These are phyloP conservation scores for Parazoanthus darwini DNA, from an alignment of 92 coral and sea anemone genomes.

Conservation along the genomic window DNA sequence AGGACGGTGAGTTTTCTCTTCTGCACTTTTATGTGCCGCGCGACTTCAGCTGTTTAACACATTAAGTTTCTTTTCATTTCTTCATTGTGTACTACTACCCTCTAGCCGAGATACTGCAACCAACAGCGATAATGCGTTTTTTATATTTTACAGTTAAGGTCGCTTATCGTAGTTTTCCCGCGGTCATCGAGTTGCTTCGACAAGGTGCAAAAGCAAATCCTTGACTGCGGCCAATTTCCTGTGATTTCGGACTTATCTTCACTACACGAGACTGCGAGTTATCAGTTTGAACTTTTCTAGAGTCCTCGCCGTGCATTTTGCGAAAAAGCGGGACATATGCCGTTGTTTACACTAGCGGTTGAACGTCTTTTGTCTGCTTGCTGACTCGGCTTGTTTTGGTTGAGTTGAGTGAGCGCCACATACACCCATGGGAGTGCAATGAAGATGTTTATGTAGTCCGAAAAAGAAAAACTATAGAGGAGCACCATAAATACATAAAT, in stretches of 20 bases:
- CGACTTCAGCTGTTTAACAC: slow-evolving; percentile 75
- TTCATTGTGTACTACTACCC: slow-evolving; percentile 37
- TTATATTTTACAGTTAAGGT: slow-evolving; percentile 54
- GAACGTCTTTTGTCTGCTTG: not conserved
- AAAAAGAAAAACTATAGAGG: slow-evolving; percentile 3
- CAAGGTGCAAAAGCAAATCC: not conserved
- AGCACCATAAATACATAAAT: no score
- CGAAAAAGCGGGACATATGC: not conserved
- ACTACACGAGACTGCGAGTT: not conserved
- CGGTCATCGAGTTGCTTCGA: slow-evolving; percentile 23
- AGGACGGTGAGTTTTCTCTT: slow-evolving; percentile 75
- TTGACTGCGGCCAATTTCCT: slow-evolving; percentile 20
- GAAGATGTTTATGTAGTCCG: slow-evolving; percentile 10
- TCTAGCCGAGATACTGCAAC: slow-evolving; percentile 50
- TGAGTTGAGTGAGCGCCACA: slow-evolving; percentile 2
- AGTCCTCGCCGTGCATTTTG: slow-evolving; percentile 17
- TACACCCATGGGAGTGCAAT: slow-evolving; percentile 16
- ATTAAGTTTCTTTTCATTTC: slow-evolving; percentile 54
- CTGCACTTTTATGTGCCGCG: slow-evolving; percentile 85
- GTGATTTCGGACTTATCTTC: slow-evolving; percentile 29
- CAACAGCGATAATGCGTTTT: slow-evolving; percentile 61
- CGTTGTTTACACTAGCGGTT: slow-evolving; percentile 12
- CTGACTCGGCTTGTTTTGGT: slow-evolving; percentile 12
- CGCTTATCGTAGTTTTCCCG: slow-evolving; percentile 39
- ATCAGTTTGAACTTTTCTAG: slow-evolving; percentile 11